These are phyloP conservation scores for Calameuta filiformis DNA, from an alignment of 2,888 invertebrate genomes.

Conservation along the genomic window DNA sequence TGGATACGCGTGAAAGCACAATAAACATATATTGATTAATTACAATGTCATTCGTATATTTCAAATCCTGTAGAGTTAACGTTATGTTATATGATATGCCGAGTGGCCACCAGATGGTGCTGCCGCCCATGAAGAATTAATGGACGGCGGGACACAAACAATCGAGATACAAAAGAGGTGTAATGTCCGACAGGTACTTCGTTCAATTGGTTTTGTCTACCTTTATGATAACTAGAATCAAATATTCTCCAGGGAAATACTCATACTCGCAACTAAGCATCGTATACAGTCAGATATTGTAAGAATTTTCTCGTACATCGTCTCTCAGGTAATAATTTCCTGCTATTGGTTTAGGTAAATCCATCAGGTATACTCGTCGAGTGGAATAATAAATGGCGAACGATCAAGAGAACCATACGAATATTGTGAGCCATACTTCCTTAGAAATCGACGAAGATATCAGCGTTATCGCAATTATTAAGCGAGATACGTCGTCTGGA, in stretches of 20 bases:
- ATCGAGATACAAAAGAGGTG: constrained; percentile 12
- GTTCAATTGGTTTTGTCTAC: not conserved
- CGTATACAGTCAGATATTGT: not conserved
- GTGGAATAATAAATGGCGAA: not conserved
- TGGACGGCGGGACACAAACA: constrained; percentile 16
- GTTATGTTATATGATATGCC: constrained; percentile 14
- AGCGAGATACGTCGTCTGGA: constrained; percentile 9
- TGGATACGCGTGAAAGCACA: not conserved
- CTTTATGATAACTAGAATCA: not conserved
- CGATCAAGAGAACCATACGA: not conserved
- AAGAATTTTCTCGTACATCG: not conserved
- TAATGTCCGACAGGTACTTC: not conserved
- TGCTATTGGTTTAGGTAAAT: not conserved
- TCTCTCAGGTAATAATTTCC: not conserved
- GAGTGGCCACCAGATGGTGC: constrained; percentile 30
- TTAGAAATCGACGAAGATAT: constrained; percentile 21
- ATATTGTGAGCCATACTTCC: not conserved
- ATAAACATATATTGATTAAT: not conserved
- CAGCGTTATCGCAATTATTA: constrained; percentile 33
- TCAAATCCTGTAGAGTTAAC: not conserved
- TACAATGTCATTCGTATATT: not conserved
- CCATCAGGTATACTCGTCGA: not conserved
- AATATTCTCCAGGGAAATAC: not conserved
- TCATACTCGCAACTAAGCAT: not conserved
- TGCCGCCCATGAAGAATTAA: constrained; percentile 17